These are phyloP conservation scores for Zonitis immaculata DNA, from an alignment of 2,888 invertebrate genomes.

Conservation along the genomic window DNA sequence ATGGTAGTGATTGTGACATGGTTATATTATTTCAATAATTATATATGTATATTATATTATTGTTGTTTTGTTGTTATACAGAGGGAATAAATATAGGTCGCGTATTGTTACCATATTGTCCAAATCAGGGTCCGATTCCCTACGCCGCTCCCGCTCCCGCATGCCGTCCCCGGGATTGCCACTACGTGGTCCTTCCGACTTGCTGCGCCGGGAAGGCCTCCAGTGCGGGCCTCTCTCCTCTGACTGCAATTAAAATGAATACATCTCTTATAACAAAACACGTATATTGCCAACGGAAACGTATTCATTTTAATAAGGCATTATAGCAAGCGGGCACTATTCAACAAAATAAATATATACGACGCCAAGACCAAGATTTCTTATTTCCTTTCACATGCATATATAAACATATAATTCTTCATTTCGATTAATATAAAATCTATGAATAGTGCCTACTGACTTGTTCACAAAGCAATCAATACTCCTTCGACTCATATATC, in stretches of 20 bases:
- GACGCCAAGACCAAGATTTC: not conserved
- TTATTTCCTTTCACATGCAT: not conserved
- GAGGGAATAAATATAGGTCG: not conserved
- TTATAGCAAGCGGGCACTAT: constrained; percentile 12
- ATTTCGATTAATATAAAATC: not conserved
- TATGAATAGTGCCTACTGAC: not conserved
- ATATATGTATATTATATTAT: not conserved
- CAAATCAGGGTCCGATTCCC: constrained; percentile 48
- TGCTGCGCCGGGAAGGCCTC: constrained; percentile 69
- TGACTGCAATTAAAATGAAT: constrained; percentile 57
- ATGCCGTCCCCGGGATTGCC: constrained; percentile 35
- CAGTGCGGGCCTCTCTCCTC: constrained; percentile 59
- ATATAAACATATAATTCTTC: not conserved
- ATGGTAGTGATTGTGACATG: constrained; percentile 4
- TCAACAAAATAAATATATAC: too few species aligned
- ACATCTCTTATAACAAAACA: constrained; percentile 44
- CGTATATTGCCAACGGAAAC: constrained; percentile 38
- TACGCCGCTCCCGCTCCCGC: constrained; percentile 44
- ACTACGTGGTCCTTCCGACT: constrained; percentile 66
- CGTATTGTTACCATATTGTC: constrained; percentile 43
- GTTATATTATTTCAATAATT: too few species aligned
- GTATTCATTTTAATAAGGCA: constrained; percentile 45
- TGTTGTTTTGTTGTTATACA: constrained; percentile 21
- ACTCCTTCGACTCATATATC: too few species aligned
- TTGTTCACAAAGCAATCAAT: not conserved